These are phyloP conservation scores for Bellardia pandia DNA, from an alignment of 2,888 invertebrate genomes.

Conservation along the genomic window DNA sequence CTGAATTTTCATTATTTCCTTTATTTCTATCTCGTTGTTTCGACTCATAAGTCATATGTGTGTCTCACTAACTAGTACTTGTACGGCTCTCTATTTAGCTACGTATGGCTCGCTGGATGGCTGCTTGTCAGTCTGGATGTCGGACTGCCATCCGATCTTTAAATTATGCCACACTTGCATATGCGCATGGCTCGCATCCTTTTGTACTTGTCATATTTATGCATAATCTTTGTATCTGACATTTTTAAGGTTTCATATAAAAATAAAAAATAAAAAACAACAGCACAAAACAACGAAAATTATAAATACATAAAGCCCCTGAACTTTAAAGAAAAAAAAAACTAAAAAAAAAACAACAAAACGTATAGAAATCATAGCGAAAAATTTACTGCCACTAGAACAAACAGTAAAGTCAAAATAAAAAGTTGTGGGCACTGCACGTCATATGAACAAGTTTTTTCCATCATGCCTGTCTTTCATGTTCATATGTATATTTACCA, in stretches of 20 bases:
- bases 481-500: no score
- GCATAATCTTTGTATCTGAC: slow-evolving; percentile 68
- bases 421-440: neutral
- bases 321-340: slow-evolving; percentile 57
- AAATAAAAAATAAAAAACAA: slow-evolving; percentile 34
- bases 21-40: slow-evolving; percentile 24
- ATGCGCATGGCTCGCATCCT: slow-evolving; percentile 48
- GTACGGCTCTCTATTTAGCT: slow-evolving; percentile 16
- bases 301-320: slow-evolving; percentile 58
- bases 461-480: no score
- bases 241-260: slow-evolving; percentile 69
- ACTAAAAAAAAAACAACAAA: neutral
- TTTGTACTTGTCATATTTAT: slow-evolving; percentile 60
- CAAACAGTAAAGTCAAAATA: slow-evolving; percentile 41
- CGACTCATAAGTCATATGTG: neutral
- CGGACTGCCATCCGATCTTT: slow-evolving; percentile 42
- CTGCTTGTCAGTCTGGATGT: slow-evolving; percentile 13
- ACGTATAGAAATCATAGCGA: slow-evolving; percentile 32
- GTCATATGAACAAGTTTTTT: neutral
- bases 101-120: neutral
- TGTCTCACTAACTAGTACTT: neutral
- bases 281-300: slow-evolving; percentile 36
- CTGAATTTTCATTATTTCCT: slow-evolving; percentile 55
- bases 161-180: slow-evolving; percentile 50
- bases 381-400: slow-evolving; percentile 60